Base-by-base conservation (phyloP, 37 sponge, comb jelly and placozoan species). In the Ephydatia muelleri region DNA sequence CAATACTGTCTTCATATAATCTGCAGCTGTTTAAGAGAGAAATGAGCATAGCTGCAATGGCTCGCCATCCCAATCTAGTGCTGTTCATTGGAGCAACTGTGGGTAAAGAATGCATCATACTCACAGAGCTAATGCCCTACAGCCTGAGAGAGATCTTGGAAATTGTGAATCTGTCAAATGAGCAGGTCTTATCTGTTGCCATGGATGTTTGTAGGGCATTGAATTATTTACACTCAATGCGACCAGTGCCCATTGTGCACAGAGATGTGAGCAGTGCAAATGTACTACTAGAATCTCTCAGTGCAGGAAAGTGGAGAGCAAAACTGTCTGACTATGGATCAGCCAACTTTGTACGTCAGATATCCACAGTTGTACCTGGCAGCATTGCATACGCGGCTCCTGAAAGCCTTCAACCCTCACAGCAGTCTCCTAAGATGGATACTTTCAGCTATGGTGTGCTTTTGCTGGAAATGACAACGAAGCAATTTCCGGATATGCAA, bases 221-320 rank as follows among this genome's bases (percentile, higher is more conserved):
- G 35, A 80, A 85, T 35, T 90, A 90, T 81, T 76, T 90, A 30
- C 90, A 90, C 43, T 67, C 67, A 2, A 75, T 85, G 23, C 49
- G 23, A 37, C 90, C 90, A 30, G 72, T 80, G 13, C 90, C 90
- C 22, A 85, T 90, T 36, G 73, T 90, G 2, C 90, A 90, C 73
- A 49, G 90, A 27, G 90, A 90, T 37, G 75, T 90, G 79, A 90
- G 90, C 68, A 90, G 90, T 48, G 73, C 86, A 67, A 90, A 89
- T 73, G 81, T 89, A 9, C 67, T 89, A 14, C 73, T 89, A 25
- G 36, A 79, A 43, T 34, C 68, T 26, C 39, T 35, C 22, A 78
- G 78, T 0, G 29, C 5, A n/a, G 65, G 26, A 26, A 35, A 9
- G 0, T 83, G 85, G 84, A 25, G 34, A n/a, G 89, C 89, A 22